phyloP scores from a whole-genome alignment of 2,113 vertebrate species.

The Calyptomena viridis region DNA sequence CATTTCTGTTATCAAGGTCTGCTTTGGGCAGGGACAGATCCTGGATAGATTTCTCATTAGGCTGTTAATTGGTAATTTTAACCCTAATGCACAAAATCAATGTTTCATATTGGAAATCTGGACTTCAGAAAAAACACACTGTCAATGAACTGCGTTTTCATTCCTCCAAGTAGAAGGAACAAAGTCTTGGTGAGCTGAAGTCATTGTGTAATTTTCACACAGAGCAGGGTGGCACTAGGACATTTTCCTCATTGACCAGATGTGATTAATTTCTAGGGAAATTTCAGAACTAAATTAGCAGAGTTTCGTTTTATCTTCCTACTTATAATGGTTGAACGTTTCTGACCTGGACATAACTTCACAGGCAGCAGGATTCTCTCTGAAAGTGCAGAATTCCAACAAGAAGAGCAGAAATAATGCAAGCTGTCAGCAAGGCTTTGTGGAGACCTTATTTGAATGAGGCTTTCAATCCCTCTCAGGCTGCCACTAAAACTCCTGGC shows the following conservation, averaged over 20 bases:
- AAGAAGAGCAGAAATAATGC: neutral
- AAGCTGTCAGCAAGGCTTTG: neutral
- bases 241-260: neutral
- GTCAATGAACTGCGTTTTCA: neutral
- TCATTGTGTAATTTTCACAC: neutral
- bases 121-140: neutral
- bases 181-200: neutral
- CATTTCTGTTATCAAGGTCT: neutral
- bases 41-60: neutral
- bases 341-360: neutral
- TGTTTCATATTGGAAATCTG: neutral
- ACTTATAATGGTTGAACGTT: neutral
- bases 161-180: neutral
- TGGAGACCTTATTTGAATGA: neutral
- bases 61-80: neutral
- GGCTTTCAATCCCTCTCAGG: neutral
- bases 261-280: neutral
- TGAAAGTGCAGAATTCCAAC: neutral
- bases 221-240: neutral
- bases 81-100: neutral
- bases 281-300: neutral
- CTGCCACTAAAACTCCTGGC: neutral
- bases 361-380: neutral
- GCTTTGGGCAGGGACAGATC: neutral
- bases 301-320: neutral